These are phyloP conservation scores for Vespertilio murinus DNA, from an alignment of 2,797 vertebrate genomes.

Conservation along the genomic window DNA sequence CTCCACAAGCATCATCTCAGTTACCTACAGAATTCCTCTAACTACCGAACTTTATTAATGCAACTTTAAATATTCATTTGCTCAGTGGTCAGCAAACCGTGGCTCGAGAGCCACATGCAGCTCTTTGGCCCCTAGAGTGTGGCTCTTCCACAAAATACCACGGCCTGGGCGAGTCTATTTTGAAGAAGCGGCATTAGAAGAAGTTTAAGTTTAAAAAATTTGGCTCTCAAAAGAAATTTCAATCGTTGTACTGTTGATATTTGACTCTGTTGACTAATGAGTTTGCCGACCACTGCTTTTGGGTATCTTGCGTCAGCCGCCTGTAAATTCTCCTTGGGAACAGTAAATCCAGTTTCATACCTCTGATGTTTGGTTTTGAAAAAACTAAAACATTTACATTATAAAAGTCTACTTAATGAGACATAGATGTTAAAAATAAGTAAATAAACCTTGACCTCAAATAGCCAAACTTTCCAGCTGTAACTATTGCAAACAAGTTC, in stretches of 20 bases:
- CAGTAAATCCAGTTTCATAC: neutral
- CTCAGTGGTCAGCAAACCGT: too few species aligned
- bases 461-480: neutral
- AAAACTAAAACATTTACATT: slow-evolving; percentile 30
- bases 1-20: neutral
- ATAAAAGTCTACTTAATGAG: neutral
- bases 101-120: too few species aligned
- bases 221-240: too few species aligned
- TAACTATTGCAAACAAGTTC: neutral
- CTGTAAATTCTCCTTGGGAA: neutral
- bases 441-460: neutral
- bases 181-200: too few species aligned
- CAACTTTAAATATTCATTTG: neutral
- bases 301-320: neutral
- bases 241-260: too few species aligned
- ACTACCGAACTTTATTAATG: neutral
- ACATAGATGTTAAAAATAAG: neutral
- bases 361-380: neutral
- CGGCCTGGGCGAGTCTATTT: too few species aligned
- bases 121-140: too few species aligned
- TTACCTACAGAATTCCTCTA: slow-evolving; percentile 36
- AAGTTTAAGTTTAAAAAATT: too few species aligned
- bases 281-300: neutral
- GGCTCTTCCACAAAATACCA: too few species aligned
- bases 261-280: too few species aligned